Evolutionary conservation across 2,113 vertebrate genomes (phyloP).

Genomic region (Sorex araneus): DNA sequence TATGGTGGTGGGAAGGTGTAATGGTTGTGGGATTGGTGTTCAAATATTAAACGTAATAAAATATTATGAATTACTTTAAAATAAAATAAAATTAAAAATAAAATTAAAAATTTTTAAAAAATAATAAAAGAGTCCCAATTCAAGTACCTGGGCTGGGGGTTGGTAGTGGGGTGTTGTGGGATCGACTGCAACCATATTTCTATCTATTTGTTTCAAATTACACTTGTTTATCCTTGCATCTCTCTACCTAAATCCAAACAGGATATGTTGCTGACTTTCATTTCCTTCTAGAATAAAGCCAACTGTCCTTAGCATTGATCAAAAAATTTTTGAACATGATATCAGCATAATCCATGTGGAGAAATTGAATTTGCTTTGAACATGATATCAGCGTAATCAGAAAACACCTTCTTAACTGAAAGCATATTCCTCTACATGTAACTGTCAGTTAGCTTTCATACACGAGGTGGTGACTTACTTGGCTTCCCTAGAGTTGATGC

Average conservation of each 20-base stretch:
- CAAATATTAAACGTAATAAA: too few relatives aligned
- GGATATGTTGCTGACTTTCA: neutral
- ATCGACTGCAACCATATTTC: constrained; percentile 45
- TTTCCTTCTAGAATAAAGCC: neutral
- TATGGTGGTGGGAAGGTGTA: too few relatives aligned
- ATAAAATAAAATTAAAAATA: too few relatives aligned
- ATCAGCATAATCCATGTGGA: too few relatives aligned
- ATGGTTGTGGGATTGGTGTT: too few relatives aligned
- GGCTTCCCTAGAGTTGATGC: neutral
- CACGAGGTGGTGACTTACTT: neutral
- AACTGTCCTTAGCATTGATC: neutral
- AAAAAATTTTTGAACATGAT: too few relatives aligned
- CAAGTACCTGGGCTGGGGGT: too few relatives aligned
- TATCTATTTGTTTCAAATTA: constrained; percentile 87
- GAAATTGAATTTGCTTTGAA: too few relatives aligned
- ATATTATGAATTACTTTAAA: too few relatives aligned
- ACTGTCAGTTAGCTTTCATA: neutral
- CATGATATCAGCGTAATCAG: constrained; percentile 61
- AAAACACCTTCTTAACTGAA: constrained; percentile 44
- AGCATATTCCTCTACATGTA: constrained; percentile 10
- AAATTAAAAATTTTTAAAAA: too few relatives aligned
- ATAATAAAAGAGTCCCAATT: too few relatives aligned
- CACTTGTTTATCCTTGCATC: constrained; percentile 80
- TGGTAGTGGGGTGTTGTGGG: too few relatives aligned
- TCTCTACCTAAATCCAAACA: neutral